phyloP scores from a whole-genome alignment of 2,888 invertebrate species.

The Noctua janthe region DNA sequence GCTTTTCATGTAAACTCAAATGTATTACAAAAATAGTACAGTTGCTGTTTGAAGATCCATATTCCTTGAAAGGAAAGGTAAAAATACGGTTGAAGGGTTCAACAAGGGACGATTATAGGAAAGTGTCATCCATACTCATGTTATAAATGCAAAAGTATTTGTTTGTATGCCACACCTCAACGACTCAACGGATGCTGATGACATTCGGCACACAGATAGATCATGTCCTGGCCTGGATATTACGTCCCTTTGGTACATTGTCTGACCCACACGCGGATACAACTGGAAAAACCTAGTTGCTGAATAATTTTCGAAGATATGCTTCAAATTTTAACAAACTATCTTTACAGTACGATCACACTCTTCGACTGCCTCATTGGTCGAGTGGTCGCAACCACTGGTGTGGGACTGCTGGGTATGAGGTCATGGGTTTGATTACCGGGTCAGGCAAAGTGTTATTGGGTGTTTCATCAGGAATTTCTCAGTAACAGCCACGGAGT shows the following conservation, averaged over 20 bases:
- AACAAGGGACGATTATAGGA: not conserved
- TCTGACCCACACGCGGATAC: not conserved
- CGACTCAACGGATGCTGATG: not conserved
- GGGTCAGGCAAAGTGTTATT: no score
- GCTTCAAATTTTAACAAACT: not conserved
- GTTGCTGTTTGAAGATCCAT: not conserved
- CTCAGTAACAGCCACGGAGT: no score
- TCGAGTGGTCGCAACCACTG: no score
- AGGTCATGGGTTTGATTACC: no score
- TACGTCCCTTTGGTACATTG: not conserved
- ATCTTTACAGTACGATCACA: no score
- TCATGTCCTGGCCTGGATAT: not conserved
- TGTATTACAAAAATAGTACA: not conserved
- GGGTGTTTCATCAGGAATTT: no score
- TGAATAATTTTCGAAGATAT: no score
- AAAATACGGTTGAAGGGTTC: not conserved
- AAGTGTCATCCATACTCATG: not conserved
- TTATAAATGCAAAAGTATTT: not conserved
- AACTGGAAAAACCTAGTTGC: not conserved
- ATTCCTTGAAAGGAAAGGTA: not conserved
- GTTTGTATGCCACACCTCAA: not conserved
- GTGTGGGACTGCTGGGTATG: no score
- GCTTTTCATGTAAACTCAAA: not conserved
- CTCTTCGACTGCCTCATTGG: no score
- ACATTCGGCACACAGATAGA: not conserved